A percentile compares a stretch with the other conserved stretches of the same genome.
Conservation (phyloP, 2,113 vertebrate genomes). For the Physeter macrocephalus region DNA sequence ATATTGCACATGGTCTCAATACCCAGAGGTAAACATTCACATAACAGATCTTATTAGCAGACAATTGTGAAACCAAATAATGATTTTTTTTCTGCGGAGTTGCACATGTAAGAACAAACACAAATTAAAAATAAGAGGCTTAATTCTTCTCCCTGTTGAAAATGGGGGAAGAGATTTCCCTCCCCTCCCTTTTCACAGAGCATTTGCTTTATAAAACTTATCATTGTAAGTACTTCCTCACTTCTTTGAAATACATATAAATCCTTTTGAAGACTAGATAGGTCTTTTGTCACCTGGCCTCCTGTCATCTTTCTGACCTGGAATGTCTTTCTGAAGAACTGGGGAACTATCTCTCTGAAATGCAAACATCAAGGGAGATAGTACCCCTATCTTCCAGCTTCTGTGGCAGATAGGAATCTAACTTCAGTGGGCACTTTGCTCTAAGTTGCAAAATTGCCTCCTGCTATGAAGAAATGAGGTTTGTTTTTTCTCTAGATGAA, state of each 20-base stretch:
- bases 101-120: constrained; percentile 16
- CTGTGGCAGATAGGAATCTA: background rate
- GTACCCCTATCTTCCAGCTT: background rate
- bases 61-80: constrained; percentile 24
- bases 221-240: background rate
- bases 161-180: background rate
- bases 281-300: background rate
- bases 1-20: background rate
- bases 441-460: background rate
- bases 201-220: background rate
- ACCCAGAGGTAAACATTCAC: constrained; percentile 30
- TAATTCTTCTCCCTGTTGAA: background rate
- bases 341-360: background rate
- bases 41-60: constrained; percentile 14
- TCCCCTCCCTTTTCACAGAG: background rate
- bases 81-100: constrained; percentile 8
- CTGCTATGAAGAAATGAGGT: background rate
- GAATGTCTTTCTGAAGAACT: background rate
- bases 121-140: constrained; percentile 17
- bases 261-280: background rate
- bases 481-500: background rate
- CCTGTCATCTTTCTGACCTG: background rate
- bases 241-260: background rate
- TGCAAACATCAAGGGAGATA: background rate
- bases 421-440: background rate